Conservation (phyloP, 2,888 invertebrate species). For the Disparrhopalites patrizii region DNA sequence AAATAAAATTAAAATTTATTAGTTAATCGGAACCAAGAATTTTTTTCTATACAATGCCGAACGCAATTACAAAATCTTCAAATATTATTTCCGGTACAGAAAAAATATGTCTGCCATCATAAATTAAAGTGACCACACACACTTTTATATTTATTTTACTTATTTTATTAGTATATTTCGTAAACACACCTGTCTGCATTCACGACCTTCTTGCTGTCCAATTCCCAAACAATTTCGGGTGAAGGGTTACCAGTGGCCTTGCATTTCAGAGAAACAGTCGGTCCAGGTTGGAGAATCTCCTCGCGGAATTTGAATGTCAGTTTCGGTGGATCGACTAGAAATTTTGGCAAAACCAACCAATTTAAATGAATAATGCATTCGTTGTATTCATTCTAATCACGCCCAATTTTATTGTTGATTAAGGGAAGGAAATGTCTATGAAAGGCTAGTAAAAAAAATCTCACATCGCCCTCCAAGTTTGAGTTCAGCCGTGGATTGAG, state of each 20-base stretch:
- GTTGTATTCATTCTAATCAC: too few relatives aligned
- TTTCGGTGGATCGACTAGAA: constrained; percentile 81
- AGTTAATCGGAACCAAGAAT: too few relatives aligned
- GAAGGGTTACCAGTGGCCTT: constrained; percentile 91
- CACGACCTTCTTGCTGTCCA: constrained; percentile 77
- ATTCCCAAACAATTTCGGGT: constrained; percentile 88
- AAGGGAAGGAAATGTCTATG: too few relatives aligned
- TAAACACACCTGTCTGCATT: constrained; percentile 62
- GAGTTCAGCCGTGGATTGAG: constrained; percentile 86
- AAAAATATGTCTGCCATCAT: too few relatives aligned
- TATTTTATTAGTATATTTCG: too few relatives aligned
- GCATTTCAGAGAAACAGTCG: constrained; percentile 83
- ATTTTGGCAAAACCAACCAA: constrained; percentile 41
- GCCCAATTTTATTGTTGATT: too few relatives aligned
- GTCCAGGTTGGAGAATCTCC: constrained; percentile 84
- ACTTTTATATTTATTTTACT: too few relatives aligned
- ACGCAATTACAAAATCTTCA: not conserved
- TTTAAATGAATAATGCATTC: too few relatives aligned
- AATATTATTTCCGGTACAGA: too few relatives aligned
- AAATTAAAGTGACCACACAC: too few relatives aligned
- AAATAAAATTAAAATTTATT: not conserved
- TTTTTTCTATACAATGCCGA: not conserved
- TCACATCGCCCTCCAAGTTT: constrained; percentile 85
- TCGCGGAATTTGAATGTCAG: constrained; percentile 83
- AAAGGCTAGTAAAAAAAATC: too few relatives aligned